phyloP scores from a whole-genome alignment of 2,797 vertebrate species.

The Chelonia mydas region DNA sequence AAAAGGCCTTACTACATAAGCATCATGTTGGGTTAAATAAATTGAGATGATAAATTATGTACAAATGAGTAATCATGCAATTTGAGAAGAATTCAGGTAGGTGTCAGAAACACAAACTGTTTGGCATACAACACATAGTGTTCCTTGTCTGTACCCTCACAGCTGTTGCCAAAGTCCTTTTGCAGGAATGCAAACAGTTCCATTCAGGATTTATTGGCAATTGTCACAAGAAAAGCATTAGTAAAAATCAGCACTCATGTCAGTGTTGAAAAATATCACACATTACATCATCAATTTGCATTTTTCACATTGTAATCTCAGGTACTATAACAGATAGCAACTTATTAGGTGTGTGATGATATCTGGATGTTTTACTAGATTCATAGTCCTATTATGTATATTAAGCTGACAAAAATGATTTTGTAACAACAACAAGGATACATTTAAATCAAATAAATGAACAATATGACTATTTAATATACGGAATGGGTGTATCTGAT shows the following conservation, averaged over 20 bases:
- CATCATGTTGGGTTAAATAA: no score
- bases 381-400: background rate
- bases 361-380: slow-evolving; percentile 22
- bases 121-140: background rate
- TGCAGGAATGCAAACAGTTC: slow-evolving; percentile 36
- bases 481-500: background rate
- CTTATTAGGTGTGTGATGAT: slow-evolving; percentile 50
- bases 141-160: slow-evolving; percentile 24
- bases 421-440: background rate
- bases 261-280: background rate
- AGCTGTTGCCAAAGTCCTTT: slow-evolving; percentile 38
- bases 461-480: background rate
- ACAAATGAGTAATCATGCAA: background rate
- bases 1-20: no score
- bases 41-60: background rate
- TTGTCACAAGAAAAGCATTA: slow-evolving; percentile 44
- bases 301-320: background rate
- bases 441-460: background rate
- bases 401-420: slow-evolving; percentile 43
- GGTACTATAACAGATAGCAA: slow-evolving; percentile 5
- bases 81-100: background rate
- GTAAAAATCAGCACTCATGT: slow-evolving; percentile 30
- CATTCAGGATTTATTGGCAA: slow-evolving; percentile 45
- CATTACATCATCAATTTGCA: background rate
- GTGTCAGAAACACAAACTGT: background rate